Percentiles rank a stretch among this genome's conserved stretches.
Evolutionary conservation across 2,797 vertebrate species (phyloP).

Genomic region (Ptychadena robeensis): DNA sequence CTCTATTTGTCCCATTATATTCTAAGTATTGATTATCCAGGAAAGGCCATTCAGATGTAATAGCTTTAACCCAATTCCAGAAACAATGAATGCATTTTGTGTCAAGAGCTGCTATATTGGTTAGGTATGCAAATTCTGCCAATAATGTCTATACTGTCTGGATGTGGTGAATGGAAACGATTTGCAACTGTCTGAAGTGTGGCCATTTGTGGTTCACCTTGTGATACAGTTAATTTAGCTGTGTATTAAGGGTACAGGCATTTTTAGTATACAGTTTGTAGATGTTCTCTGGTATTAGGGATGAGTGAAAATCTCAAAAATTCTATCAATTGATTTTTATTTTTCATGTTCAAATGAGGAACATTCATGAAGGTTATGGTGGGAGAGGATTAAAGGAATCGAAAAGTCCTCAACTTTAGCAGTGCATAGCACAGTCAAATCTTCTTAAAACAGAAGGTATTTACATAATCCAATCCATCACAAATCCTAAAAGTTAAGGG

Average conservation of each 20-base stretch:
- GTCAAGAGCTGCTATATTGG: background rate
- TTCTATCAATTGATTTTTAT: no score
- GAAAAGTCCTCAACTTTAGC: no score
- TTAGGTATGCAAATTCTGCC: constrained; percentile 17
- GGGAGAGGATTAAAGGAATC: no score
- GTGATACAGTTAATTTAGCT: background rate
- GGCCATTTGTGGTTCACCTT: background rate
- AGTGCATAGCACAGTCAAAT: no score
- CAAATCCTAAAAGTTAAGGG: no score
- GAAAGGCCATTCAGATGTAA: constrained; percentile 21
- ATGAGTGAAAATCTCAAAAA: background rate
- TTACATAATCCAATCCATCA: no score
- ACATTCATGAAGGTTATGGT: no score
- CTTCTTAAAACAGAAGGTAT: no score
- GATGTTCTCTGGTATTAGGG: background rate
- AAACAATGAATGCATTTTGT: constrained; percentile 15
- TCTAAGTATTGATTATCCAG: constrained; percentile 20
- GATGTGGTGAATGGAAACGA: background rate
- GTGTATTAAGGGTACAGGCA: background rate
- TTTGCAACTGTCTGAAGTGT: background rate
- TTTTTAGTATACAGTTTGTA: background rate
- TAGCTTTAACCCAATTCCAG: constrained; percentile 34
- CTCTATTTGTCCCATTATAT: constrained; percentile 19
- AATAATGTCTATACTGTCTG: constrained; percentile 19
- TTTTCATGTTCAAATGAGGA: no score